These are phyloP conservation scores for Psittacara wagleri DNA, from an alignment of 2,113 vertebrate genomes.

Conservation along the genomic window DNA sequence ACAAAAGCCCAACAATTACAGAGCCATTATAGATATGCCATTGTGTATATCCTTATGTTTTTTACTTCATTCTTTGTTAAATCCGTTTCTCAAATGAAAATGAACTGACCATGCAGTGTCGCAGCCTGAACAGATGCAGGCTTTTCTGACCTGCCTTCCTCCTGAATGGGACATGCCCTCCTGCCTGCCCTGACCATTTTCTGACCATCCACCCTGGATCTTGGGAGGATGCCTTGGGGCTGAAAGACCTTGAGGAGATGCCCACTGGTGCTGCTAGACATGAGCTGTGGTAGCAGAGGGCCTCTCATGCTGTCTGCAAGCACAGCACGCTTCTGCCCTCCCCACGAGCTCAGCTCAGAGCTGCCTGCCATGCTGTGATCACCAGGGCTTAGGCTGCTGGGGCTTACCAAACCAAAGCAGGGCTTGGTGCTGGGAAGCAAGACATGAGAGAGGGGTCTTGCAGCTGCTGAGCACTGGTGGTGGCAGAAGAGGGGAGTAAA, in stretches of 20 bases:
- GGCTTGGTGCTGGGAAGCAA: neutral
- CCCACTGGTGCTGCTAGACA: neutral
- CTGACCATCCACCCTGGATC: neutral
- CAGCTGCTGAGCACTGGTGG: neutral
- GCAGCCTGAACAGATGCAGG: fast-evolving
- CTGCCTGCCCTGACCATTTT: neutral
- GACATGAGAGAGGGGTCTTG: neutral
- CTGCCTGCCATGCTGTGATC: neutral
- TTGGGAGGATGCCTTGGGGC: neutral
- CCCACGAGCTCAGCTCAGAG: fast-evolving
- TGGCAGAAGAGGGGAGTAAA: neutral
- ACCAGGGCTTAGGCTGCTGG: neutral
- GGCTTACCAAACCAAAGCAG: neutral
- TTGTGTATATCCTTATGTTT: constrained; percentile 1
- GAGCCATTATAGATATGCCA: neutral
- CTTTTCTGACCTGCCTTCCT: neutral
- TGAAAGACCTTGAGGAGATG: neutral
- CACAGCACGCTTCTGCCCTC: fast-evolving
- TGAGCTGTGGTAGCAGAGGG: neutral
- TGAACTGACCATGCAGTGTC: neutral
- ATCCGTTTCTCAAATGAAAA: neutral
- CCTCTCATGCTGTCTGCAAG: neutral
- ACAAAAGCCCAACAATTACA: neutral
- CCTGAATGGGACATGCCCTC: neutral
- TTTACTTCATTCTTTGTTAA: constrained; percentile 30